Evolutionary conservation across 2,888 invertebrate genomes (phyloP).

Genomic region (Pharmacophagus antenor): DNA sequence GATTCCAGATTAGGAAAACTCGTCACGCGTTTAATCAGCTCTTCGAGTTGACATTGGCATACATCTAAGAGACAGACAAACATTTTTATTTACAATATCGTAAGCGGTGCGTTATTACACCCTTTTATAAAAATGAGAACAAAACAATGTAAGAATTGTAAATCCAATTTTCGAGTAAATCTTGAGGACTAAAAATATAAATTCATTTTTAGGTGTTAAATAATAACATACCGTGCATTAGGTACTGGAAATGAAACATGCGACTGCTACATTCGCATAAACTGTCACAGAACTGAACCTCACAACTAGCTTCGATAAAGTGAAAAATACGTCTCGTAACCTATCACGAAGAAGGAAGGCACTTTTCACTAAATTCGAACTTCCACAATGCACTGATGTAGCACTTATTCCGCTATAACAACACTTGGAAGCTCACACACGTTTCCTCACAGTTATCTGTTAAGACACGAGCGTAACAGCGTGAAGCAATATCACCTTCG

Average conservation of each 20-base stretch:
- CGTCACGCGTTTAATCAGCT: slow-evolving; percentile 17
- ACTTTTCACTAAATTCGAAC: slow-evolving; percentile 71
- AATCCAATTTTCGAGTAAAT: not conserved
- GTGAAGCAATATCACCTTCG: slow-evolving; percentile 68
- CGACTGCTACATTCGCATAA: slow-evolving; percentile 53
- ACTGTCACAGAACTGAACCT: slow-evolving; percentile 68
- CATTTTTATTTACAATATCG: slow-evolving; percentile 20
- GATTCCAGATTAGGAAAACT: slow-evolving; percentile 30
- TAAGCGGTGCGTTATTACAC: slow-evolving; percentile 8
- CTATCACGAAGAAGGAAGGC: slow-evolving; percentile 58
- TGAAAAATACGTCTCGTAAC: slow-evolving; percentile 56
- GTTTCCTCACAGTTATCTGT: slow-evolving; percentile 73
- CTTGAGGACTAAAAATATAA: not conserved
- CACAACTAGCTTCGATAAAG: slow-evolving; percentile 67
- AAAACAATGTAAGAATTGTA: not conserved
- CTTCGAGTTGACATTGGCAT: slow-evolving; percentile 29
- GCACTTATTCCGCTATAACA: slow-evolving; percentile 64
- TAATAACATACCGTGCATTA: slow-evolving; percentile 63
- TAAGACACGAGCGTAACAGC: slow-evolving; percentile 64
- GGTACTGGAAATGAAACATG: slow-evolving; percentile 43
- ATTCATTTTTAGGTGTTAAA: not conserved
- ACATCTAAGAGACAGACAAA: slow-evolving; percentile 21
- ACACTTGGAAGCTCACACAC: slow-evolving; percentile 67
- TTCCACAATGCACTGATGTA: slow-evolving; percentile 67
- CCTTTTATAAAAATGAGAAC: not conserved